phyloP scores from a whole-genome alignment of 2,113 vertebrate genomes.

The Panurus biarmicus region DNA sequence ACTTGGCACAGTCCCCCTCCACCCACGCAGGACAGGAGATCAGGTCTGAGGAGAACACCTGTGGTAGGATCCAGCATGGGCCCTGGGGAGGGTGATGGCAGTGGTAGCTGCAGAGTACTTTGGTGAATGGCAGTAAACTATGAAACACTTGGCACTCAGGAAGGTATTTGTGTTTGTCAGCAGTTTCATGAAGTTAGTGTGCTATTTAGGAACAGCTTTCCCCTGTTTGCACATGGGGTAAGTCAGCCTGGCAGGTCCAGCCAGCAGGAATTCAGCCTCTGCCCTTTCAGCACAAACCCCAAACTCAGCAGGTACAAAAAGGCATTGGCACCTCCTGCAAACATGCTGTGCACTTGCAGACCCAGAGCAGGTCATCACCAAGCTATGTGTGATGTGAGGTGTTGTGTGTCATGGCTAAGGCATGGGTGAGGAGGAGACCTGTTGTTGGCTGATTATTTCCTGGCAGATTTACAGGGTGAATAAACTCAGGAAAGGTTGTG shows the following conservation, averaged over 20 bases:
- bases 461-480: neutral
- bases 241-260: neutral
- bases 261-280: neutral
- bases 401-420: neutral
- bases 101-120: neutral
- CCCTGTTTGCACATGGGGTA: neutral
- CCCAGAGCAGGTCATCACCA: neutral
- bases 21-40: neutral
- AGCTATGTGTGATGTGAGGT: neutral
- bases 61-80: fast-evolving
- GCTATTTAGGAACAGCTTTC: neutral
- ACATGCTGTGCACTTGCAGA: neutral
- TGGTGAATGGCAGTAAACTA: neutral
- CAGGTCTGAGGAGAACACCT: neutral
- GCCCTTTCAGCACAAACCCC: neutral
- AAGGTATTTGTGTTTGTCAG: neutral
- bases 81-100: neutral
- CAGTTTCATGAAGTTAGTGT: neutral
- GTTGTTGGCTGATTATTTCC: neutral
- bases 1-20: neutral
- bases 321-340: neutral
- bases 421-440: neutral
- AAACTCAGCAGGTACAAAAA: neutral
- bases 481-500: neutral
- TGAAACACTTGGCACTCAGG: neutral